These are phyloP conservation scores for Machimus rusticus DNA, from an alignment of 2,888 invertebrate species.

Conservation along the genomic window DNA sequence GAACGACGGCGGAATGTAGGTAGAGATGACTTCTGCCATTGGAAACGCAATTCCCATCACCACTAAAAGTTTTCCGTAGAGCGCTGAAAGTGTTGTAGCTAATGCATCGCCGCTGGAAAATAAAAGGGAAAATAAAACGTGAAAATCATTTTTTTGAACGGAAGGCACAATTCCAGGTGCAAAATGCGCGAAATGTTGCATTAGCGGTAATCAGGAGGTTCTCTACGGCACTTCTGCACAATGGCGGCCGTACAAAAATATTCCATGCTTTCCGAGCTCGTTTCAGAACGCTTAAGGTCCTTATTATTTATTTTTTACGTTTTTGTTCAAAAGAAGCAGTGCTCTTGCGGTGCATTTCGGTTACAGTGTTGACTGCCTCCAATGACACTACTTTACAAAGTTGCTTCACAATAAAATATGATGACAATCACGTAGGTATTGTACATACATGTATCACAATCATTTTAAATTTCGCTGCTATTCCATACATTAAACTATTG, in stretches of 20 bases:
- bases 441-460: no score
- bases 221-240: background rate
- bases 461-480: no score
- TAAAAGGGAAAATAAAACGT: slow-evolving; percentile 49
- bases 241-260: background rate
- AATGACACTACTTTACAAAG: background rate
- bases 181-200: background rate
- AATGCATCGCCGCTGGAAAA: slow-evolving; percentile 79
- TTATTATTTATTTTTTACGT: background rate
- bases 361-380: background rate
- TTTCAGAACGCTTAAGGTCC: background rate
- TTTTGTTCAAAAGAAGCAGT: background rate
- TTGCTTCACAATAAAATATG: no score
- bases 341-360: background rate
- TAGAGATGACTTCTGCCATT: slow-evolving; percentile 94
- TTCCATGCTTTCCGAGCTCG: background rate
- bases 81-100: slow-evolving; percentile 87
- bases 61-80: slow-evolving; percentile 91
- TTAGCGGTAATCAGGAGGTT: background rate
- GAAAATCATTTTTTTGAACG: background rate
- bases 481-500: no score
- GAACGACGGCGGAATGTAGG: slow-evolving; percentile 91
- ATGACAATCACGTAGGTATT: no score
- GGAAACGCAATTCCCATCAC: slow-evolving; percentile 96
- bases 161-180: background rate